phyloP scores from a whole-genome alignment of 2,888 invertebrate genomes.

The Sesia bembeciformis region DNA sequence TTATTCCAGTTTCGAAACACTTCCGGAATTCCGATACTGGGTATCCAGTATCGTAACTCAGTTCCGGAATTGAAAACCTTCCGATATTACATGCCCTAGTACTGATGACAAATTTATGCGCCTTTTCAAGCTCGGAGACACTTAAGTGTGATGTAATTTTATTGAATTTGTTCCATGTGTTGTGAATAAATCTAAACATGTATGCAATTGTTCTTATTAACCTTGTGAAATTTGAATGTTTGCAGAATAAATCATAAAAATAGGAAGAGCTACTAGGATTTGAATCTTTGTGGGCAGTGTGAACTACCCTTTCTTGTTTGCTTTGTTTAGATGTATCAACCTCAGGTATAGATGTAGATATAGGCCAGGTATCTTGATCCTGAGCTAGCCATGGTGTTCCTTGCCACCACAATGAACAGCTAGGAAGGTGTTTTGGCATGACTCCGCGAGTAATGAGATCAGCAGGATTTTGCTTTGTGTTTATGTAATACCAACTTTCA shows the following conservation, averaged over 20 bases:
- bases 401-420: slow-evolving; percentile 3
- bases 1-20: too few relatives aligned
- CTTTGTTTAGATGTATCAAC: too few relatives aligned
- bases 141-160: too few relatives aligned
- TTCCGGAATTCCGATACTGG: too few relatives aligned
- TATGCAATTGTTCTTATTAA: slow-evolving; percentile 2
- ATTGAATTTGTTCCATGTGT: background rate
- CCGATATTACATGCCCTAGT: too few relatives aligned
- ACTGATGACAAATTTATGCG: background rate
- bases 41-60: too few relatives aligned
- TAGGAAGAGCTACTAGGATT: background rate
- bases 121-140: background rate
- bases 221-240: background rate
- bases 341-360: background rate
- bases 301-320: too few relatives aligned
- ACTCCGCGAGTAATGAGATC: slow-evolving; percentile 4
- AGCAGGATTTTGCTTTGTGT: slow-evolving; percentile 5
- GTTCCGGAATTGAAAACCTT: too few relatives aligned
- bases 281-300: background rate
- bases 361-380: background rate
- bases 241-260: background rate
- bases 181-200: slow-evolving; percentile 1
- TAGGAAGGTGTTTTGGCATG: background rate
- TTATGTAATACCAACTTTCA: slow-evolving; percentile 2
- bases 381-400: slow-evolving; percentile 2